Evolutionary conservation across 1,140 invertebrate genomes (phyloP).

Genomic region (Cyclina sinensis): DNA sequence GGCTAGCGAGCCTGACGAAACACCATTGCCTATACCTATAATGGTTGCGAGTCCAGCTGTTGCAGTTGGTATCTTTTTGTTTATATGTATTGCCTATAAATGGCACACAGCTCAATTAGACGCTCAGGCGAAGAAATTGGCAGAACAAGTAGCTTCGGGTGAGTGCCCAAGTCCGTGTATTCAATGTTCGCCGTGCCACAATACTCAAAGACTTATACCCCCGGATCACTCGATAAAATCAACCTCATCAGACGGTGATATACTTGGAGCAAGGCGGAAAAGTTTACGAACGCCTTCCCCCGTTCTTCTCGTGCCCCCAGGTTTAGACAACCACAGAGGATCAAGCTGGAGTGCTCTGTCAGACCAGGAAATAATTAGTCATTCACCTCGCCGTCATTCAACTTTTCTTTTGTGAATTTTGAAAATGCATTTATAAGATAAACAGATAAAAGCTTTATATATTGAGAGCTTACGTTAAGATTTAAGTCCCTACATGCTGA

Average conservation of each 20-base stretch:
- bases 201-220: neutral
- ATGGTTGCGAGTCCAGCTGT: conserved; percentile 55
- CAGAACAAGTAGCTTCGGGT: conserved; percentile 6
- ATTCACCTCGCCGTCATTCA: conserved; percentile 45
- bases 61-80: conserved; percentile 51
- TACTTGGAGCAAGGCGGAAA: conserved; percentile 17
- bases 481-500: no score
- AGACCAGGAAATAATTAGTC: conserved; percentile 38
- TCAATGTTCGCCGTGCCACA: conserved; percentile 4
- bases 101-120: conserved; percentile 54
- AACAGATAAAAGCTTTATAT: no score
- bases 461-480: no score
- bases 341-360: conserved; percentile 53
- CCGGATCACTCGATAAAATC: neutral
- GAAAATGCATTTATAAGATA: neutral
- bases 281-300: conserved; percentile 27
- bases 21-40: conserved; percentile 35
- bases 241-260: neutral
- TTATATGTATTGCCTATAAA: conserved; percentile 59
- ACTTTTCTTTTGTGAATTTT: conserved; percentile 43
- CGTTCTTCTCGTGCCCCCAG: neutral
- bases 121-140: conserved; percentile 48
- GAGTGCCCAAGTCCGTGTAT: conserved; percentile 29
- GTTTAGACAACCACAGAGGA: neutral
- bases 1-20: neutral